Evolutionary conservation across 2,797 vertebrate genomes (phyloP).

Genomic region (Rhadinocentrus ornatus): DNA sequence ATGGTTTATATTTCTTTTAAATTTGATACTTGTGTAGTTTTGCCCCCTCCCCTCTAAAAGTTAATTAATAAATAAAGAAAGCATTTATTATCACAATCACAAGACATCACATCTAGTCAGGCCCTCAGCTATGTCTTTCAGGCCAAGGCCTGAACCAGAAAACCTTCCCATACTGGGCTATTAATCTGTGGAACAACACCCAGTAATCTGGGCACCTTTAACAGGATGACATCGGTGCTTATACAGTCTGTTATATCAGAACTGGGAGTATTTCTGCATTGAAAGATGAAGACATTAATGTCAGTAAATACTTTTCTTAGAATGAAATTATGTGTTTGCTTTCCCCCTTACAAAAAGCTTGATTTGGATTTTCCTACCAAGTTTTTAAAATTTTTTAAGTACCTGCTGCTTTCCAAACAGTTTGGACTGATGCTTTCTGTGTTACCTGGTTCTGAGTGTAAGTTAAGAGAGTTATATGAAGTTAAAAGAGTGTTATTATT

Average conservation of each 20-base stretch:
- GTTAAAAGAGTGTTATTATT: background rate
- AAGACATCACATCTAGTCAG: no score
- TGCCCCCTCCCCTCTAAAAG: no score
- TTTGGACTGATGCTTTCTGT: background rate
- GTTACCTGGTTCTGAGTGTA: background rate
- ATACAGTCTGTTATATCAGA: background rate
- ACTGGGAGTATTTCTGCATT: background rate
- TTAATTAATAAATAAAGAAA: no score
- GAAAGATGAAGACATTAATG: background rate
- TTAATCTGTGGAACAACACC: no score
- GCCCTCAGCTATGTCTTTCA: no score
- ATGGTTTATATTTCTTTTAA: no score
- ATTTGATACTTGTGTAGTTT: no score
- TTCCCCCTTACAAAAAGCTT: background rate
- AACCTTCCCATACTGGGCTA: no score
- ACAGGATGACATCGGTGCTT: no score
- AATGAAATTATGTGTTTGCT: background rate
- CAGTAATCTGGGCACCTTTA: no score
- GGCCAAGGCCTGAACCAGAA: no score
- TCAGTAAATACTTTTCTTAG: background rate
- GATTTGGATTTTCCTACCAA: background rate
- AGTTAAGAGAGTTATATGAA: background rate
- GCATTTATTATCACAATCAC: no score
- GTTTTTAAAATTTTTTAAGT: background rate
- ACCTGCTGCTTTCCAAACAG: background rate